Base-by-base conservation (phyloP, 2,888 invertebrate species). In the Danaus chrysippus region DNA sequence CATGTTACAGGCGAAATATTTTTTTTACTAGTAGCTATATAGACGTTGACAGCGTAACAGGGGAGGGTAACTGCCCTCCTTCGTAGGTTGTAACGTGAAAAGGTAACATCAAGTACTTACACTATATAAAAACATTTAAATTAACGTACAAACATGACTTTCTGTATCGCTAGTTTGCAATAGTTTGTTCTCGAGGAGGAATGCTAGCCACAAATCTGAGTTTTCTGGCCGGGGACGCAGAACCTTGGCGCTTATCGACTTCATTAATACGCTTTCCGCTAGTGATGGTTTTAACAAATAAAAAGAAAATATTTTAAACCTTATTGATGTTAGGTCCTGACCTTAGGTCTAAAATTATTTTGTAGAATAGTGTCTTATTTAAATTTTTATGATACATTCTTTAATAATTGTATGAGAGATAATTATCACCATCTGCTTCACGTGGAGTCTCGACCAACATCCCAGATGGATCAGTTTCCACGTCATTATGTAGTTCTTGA, bases 201-300 rank as follows among this genome's bases (percentile, higher is more conserved):
- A 89, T 2, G 86, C 83, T 8, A 88, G 72, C 88, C 90, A 90
- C 13, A 90, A 78, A 62, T 89, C 85, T 1, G 76, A 70, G 61
- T 87, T 86, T 8, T 83, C 78, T 1, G 74, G 60, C 9, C 49
- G 17, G 11, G 49, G 15, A 49, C 49, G 49, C 11, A 49, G 9
- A 41, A 79, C 62, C 58, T 75, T 79, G 1, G 73, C 72, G 68
- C 87, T 87, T 63, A 85, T 75, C 0, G 87, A 84, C 11, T 73
- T 62, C 6, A 54, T 13, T 53, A 71, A 71, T 41, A 61, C 54
- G 60, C 71, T 71, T 0, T 73, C 76, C 23, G 56, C 77, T 78
- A 68, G 10, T 17, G 10, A 17, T 0, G 1, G 11, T 17, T 49
- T 49, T 49, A 10, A 5, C 2, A 34, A 34, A 34, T 5, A 34